phyloP scores from a whole-genome alignment of 2,888 invertebrate species.

The Leptogaster cylindrica region DNA sequence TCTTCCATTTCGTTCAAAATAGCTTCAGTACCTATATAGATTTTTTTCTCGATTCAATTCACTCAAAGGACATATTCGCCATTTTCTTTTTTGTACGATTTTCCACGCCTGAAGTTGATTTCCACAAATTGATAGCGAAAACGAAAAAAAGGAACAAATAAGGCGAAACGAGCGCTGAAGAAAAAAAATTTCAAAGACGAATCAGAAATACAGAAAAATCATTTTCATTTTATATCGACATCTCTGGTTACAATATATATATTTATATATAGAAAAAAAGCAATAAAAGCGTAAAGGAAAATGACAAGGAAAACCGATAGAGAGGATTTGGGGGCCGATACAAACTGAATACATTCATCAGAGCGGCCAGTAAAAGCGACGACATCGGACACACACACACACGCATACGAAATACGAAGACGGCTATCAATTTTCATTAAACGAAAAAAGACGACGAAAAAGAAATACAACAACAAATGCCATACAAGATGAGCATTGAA shows the following conservation, averaged over 20 bases:
- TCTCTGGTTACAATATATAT: not conserved
- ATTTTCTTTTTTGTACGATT: too few relatives aligned
- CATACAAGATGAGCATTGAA: not conserved
- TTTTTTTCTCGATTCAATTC: too few relatives aligned
- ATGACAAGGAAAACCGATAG: constrained; percentile 37
- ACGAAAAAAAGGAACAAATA: not conserved
- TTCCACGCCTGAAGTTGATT: too few relatives aligned
- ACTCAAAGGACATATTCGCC: too few relatives aligned
- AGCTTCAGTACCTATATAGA: too few relatives aligned
- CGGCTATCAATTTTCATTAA: constrained; percentile 34
- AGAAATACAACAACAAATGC: not conserved
- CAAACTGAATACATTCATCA: constrained; percentile 22
- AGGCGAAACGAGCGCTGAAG: constrained; percentile 1
- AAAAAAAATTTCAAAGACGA: constrained; percentile 33
- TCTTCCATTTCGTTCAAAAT: too few relatives aligned
- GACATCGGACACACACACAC: constrained; percentile 19
- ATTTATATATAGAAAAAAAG: not conserved
- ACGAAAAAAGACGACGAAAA: not conserved
- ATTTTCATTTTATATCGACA: constrained; percentile 24
- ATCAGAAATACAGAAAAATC: constrained; percentile 30
- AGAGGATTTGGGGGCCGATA: not conserved
- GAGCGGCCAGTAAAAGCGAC: not conserved
- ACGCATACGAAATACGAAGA: not conserved
- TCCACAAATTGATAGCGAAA: too few relatives aligned
- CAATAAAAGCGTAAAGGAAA: constrained; percentile 31